Base-by-base conservation (phyloP, 2,113 vertebrate genomes). In the Aviceda subcristata region DNA sequence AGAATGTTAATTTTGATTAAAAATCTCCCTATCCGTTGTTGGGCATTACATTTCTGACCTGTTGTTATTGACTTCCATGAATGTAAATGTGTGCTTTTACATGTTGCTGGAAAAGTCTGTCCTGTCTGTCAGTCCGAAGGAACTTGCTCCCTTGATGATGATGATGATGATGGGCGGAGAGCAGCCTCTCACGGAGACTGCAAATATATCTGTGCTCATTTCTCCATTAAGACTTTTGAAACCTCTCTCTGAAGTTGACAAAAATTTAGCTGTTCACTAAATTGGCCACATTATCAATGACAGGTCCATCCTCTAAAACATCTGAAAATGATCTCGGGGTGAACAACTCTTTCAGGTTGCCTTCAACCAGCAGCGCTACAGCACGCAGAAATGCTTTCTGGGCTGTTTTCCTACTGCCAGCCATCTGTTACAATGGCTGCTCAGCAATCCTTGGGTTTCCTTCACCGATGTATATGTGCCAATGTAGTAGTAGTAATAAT, bases 391-490 rank as follows among this genome's bases (percentile, higher is more conserved):
- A 73, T 67, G 38, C 7, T 67, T 77, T 81, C 95, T 86, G 77
- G 56, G 68, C 86, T 92, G 21, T 69, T 24, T 34, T 83, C 68
- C 66, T 77, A 17, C 12, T 29, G 91, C 48, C 91, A 81, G 24
- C 75, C 96, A 64, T 95, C 96, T 97, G 94, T 77, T 94, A 67
- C 18, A 38, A 59, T 64, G 85, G 55, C 60, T 41, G 62, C 15
- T 74, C 43, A 29, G 55, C 96, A 75, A 69, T 74, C 79, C 9
- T 15, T 53, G 71, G 22, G 57, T 56, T 93, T 90, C 27, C 34
- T 77, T 73, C 73, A 80, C 11, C 41, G 45, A 85, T 63, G 56
- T 27, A 12, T 36, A n/a, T 26, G 24, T 55, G 19, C 60, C 92
- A 87, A 14, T 29, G 43, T 29, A 91, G 45, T 66, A 75, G 23